Base-by-base conservation (phyloP, 1,140 invertebrate genomes). In the Oncopeltus fasciatus region DNA sequence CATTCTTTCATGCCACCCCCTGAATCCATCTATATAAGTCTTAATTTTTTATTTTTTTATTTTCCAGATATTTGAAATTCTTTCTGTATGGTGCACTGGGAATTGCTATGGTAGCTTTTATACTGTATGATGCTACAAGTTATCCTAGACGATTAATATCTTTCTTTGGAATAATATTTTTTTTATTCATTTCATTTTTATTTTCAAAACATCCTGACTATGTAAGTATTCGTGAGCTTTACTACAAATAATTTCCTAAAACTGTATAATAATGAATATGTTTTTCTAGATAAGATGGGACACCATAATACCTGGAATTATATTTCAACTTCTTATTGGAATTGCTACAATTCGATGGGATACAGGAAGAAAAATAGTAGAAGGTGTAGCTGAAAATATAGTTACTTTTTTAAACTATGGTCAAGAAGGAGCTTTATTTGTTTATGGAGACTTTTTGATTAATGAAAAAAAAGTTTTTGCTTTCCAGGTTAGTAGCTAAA, bases 321-420 rank as follows among this genome's bases (percentile, higher is more conserved):
- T 83, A 0, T 72, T 95, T 9, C 95, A 98, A 76, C 91, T 96
- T 69, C 51, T 83, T 1, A 83, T 98, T 63, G 95, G 90, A 0
- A 67, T 97, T 0, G 65, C 95, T 1, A 90, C 92, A 59, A 85
- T 98, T 56, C 80, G 89, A 66, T 95, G 90, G 85, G 69, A 80
- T 0, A 74, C 83, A 38, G 94, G 95, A 0, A 78, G 86, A 53
- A 70, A 76, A 0, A 81, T 90, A 18, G 86, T 97, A 61, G 72
- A 85, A 64, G 95, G 90, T 70, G 70, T 94, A 43, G 88, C 90
- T 1, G 75, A 87, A 63, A 87, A 88, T 75, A 82, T 87, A 12
- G 80, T 84, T 14, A 81, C 78, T 0, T 97, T 98, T 70, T 72
- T 98, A 20, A 75, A 78, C 2, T 93, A 86, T 70, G 81, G 87